Evolutionary conservation across 2,797 vertebrate species (phyloP), one percentile per base, ranked within the genome.

Genomic region (Gephyroberyx darwinii): DNA sequence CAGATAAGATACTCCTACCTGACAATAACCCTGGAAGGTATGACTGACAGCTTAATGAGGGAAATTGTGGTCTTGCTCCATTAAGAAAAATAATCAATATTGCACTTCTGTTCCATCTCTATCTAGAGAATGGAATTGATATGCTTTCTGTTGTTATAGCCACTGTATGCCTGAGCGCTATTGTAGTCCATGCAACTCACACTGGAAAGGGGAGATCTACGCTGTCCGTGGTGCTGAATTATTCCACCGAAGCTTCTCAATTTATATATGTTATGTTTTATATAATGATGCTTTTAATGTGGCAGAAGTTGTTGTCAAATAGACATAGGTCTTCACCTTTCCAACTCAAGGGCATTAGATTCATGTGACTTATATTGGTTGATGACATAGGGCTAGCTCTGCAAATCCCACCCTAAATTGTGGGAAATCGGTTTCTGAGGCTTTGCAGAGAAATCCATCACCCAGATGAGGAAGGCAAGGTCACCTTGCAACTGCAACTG

Each of bases 401-500:
- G 51, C 35, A 61, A 69, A 65, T 22, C 45, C 31, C 30, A 33
- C 8, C 10, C 30, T 39, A 61, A 63, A 83, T 55, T 72, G 45
- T 71, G 51, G 69, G 76, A 52, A 55, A 80, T 33, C 4, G 5
- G 75, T 80, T 82, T 78, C 54, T 33, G 26, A 73, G 58, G 74
- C 65, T 84, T 82, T 71, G 22, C 45, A 20, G 5, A 7, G 17
- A 75, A 78, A 86, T 80, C 60, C 67, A 75, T 80, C 83, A 81
- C 12, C 33, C 19, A 47, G 51, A 37, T 59, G 16, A 35, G 17
- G 63, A 63, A 20, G 65, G 16, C 61, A 80, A 83, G 79, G 84
- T 89, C 77, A 88, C 78, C 77, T 71, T 75, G 60, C 54, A 68
- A 57, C 64, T 75, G 60, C 54, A 68, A 57, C 64, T 78, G 69